Conservation (phyloP, 1,140 invertebrate species). For the Philaenus spumarius region DNA sequence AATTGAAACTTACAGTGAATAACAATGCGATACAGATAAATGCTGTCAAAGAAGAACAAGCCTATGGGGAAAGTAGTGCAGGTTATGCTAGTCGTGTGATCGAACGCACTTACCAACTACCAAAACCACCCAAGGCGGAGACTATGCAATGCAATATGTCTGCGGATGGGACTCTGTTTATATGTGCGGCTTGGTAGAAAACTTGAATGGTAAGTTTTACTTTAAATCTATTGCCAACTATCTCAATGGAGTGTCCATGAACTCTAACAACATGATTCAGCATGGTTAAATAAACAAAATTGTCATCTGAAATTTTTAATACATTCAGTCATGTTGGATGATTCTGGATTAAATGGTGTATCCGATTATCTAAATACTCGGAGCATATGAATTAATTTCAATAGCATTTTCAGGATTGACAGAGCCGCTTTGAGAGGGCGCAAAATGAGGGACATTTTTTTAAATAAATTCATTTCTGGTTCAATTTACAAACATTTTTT, state of each 20-base stretch:
- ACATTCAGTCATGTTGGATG: no score
- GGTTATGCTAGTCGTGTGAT: background rate
- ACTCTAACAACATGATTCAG: background rate
- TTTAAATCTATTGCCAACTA: background rate
- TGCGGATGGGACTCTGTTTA: conserved; percentile 3
- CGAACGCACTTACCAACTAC: background rate
- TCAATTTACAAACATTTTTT: no score
- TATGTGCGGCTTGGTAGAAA: conserved; percentile 1
- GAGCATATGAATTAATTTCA: background rate
- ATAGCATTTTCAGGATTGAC: no score
- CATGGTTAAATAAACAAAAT: background rate
- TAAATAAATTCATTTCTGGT: no score
- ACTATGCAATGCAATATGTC: conserved; percentile 6
- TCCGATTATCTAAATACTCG: background rate
- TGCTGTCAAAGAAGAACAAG: background rate
- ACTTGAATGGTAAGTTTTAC: background rate
- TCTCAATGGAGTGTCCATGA: background rate
- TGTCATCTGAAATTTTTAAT: no score
- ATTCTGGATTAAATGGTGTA: no score
- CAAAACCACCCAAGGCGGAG: background rate
- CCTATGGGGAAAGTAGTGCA: background rate
- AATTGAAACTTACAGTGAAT: conserved; percentile 8
- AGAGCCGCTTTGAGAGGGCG: no score
- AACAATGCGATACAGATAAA: background rate
- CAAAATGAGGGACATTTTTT: no score